Base-by-base conservation (phyloP, 2,113 vertebrate genomes). In the Vombatus ursinus region DNA sequence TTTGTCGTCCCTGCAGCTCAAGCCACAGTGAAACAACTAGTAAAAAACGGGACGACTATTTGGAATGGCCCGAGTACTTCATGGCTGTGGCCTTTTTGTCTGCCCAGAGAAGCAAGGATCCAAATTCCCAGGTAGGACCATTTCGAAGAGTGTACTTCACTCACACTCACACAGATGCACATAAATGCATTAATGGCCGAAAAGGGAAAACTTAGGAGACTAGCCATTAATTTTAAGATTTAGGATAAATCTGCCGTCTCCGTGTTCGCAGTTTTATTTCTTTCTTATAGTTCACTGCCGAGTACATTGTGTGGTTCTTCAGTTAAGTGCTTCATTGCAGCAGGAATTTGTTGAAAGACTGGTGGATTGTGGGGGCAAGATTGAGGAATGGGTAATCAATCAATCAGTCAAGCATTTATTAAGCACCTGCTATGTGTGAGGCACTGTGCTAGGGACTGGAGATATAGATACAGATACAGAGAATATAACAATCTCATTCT, bases 61-160 rank as follows among this genome's bases (percentile, higher is more conserved):
- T 99, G 98, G 99, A 99, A 93, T 99, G 99, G 99, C 99, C 99
- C 1, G 99, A 99, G 94, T 99, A 99, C 98, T 99, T 99, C 94
- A 99, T 99, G 99, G 99, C 99, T 6, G 99, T 99, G 50, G 99
- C 99, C 11, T 99, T 99, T 98, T 98, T 99, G 92, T 99, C 99
- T 14, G 99, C 99, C 19, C 99, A 99, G 97, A 99, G 99, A 98
- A 99, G 99, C 98, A 99, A 99, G 97, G 99, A 99, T 98, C 99
- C 99, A 52, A 99, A 97, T 98, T 99, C 99, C 49, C 99, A 99
- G 99, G 99, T 99, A 98, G 24, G 90, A 52, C 68, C 31, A 47
- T 89, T 94, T 91, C 10, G 12, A 0, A 1, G 77, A n/a, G 14
- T 37, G 10, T 47, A 48, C 24, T 61, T 90, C 52, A 11, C 4